Conservation (phyloP, 2,888 invertebrate species). For the Drosophila colorata region DNA sequence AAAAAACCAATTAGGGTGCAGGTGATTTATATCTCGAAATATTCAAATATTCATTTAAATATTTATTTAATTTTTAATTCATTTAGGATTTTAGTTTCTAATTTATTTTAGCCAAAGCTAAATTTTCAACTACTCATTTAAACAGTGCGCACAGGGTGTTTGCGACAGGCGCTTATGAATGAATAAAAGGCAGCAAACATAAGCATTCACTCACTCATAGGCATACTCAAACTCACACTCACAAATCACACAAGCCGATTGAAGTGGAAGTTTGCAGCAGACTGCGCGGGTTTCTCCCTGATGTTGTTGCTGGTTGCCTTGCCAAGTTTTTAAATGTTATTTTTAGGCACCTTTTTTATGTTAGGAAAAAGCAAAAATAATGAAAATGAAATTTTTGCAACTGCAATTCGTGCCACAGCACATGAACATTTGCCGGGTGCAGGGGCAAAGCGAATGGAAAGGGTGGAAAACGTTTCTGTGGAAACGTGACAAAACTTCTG, state of each 20-base stretch:
- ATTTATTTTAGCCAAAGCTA: no score
- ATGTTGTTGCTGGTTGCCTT: slow-evolving; percentile 23
- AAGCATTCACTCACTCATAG: slow-evolving; percentile 30
- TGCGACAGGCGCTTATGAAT: slow-evolving; percentile 63
- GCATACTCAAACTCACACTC: slow-evolving; percentile 15
- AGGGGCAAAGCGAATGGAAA: not conserved
- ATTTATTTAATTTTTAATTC: no score
- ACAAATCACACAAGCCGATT: slow-evolving; percentile 47
- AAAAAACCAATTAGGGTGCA: no score
- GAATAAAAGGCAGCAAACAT: slow-evolving; percentile 62
- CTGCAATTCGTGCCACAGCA: slow-evolving; percentile 40
- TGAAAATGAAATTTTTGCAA: slow-evolving; percentile 55
- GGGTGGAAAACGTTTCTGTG: slow-evolving; percentile 12
- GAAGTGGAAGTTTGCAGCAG: slow-evolving; percentile 74
- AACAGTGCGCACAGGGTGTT: slow-evolving; percentile 32
- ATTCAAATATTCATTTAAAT: no score
- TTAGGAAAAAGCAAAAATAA: slow-evolving; percentile 34
- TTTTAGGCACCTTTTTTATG: slow-evolving; percentile 50
- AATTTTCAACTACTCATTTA: not conserved
- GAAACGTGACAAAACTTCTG: slow-evolving; percentile 55
- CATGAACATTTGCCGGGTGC: slow-evolving; percentile 4
- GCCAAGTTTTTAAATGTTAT: slow-evolving; percentile 62
- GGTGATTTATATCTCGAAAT: no score
- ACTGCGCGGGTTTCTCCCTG: slow-evolving; percentile 46
- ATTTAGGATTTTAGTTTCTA: no score